Conservation (phyloP, 2,113 vertebrate genomes). For the Acinonyx jubatus region DNA sequence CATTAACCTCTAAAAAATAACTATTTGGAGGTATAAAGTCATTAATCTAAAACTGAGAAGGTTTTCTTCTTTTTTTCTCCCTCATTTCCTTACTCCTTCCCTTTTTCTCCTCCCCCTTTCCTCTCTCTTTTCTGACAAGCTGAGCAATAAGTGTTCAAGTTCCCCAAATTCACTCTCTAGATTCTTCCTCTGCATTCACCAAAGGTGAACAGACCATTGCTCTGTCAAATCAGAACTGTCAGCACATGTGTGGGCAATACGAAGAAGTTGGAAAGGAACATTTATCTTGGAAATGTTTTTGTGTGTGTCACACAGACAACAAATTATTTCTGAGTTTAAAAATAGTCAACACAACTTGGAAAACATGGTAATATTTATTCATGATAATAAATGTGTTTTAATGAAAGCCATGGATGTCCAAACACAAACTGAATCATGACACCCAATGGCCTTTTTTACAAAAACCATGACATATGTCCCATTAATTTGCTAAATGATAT, state of each 20-base stretch:
- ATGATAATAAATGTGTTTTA: conserved; percentile 64
- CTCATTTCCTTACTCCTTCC: not conserved
- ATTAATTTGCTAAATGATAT: conserved; percentile 28
- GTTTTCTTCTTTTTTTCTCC: not conserved
- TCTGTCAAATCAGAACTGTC: conserved; percentile 15
- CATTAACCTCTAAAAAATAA: not conserved
- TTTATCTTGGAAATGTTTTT: conserved; percentile 8
- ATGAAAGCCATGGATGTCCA: conserved; percentile 61
- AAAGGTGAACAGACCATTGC: not conserved
- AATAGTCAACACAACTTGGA: conserved; percentile 66
- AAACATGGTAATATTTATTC: conserved; percentile 73
- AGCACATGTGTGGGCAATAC: not conserved
- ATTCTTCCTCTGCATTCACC: not conserved
- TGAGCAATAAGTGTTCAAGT: not conserved
- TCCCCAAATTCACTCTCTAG: not conserved
- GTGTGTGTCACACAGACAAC: not conserved
- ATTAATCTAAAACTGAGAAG: not conserved
- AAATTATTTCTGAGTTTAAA: conserved; percentile 60
- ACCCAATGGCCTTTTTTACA: conserved; percentile 47
- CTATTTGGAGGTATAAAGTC: not conserved
- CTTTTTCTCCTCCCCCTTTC: not conserved
- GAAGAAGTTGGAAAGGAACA: not conserved
- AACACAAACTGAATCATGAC: conserved; percentile 58
- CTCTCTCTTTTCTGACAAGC: not conserved
- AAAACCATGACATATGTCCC: not conserved